Base-by-base conservation (phyloP, 2,888 invertebrate species). In the Geophilus truncorum region DNA sequence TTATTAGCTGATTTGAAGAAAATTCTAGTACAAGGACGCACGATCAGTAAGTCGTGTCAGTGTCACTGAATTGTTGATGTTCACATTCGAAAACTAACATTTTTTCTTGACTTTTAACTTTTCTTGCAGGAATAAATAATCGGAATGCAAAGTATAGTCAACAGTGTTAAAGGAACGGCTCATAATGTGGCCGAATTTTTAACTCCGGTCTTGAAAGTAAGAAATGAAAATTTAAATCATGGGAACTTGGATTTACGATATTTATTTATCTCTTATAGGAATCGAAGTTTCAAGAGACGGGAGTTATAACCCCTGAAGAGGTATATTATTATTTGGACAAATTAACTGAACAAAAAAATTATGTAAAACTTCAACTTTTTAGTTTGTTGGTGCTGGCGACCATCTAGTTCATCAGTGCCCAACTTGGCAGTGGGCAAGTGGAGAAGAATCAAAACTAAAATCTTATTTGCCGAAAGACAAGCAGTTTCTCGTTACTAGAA, bases 321-420 rank as follows among this genome's bases (percentile, higher is more conserved):
- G 88, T 88, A 84, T 83, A 83, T 80, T 25, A 7, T 10, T 30
- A 30, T 30, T 18, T 77, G 32, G 7, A 51, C 21, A 12, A 79
- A n/a, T n/a, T n/a, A n/a, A n/a, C n/a, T n/a, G n/a, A n/a, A n/a
- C n/a, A n/a, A n/a, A n/a, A n/a, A n/a, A n/a, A n/a, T n/a, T n/a
- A n/a, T n/a, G n/a, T n/a, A n/a, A n/a, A n/a, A n/a, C n/a, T n/a
- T n/a, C n/a, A n/a, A n/a, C n/a, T n/a, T n/a, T n/a, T n/a, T n/a
- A 45, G 89, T 99, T 98, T 90, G 95, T 99, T 3, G 96, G 94
- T 3, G 98, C 99, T 23, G 99, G 99, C 0, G 98, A 99, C 86
- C 98, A 99, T 88, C 89, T 99, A 81, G 98, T 98, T 0, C 98
- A 99, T 88, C 98, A 98, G 86, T 99, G 98, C 86, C 98, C 99